Base-by-base conservation (phyloP, 1,140 invertebrate genomes). In the Diplogasteroides magnus region DNA sequence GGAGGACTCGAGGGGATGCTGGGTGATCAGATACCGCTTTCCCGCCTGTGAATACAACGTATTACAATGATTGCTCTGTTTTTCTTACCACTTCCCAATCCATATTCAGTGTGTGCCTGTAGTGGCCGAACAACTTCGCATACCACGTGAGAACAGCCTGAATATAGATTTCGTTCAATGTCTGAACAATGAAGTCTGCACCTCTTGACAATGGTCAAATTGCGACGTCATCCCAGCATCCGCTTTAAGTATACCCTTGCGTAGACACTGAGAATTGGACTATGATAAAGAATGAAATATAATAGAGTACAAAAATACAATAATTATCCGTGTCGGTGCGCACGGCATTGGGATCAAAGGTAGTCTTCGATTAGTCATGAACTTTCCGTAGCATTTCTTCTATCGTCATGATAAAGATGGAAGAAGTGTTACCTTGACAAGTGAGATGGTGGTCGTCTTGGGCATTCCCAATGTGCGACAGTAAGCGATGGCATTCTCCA, bases 101-200 rank as follows among this genome's bases (percentile, higher is more conserved):
- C 15, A 31, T 27, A 13, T 27, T 31, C 25, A 27, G 27, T 6
- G 32, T 31, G 32, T 31, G 32, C 3, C 61, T 27, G 55, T 67
- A 69, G 55, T 69, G 68, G 2, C 68, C 68, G 55, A 69, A 69
- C 14, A 67, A 61, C 48, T 68, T 59, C 23, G 68, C 68, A 37
- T 69, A 69, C 68, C 68, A 69, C n/a, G 67, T 69, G 6, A 64
- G 61, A 27, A 63, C 32, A 28, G 32, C 61, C 61, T 63, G 32
- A 63, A 63, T 11, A 2, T 31, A 31, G 6, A 3, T 26, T 63
- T 31, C 29, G 31, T 31, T 66, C 31, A 29, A 31, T 67, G 28
- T 31, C 19, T 26, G 59, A 69, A 68, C 29, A 14, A 15, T 3
- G 26, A 26, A 13, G 14, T 64, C 23, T 31, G 63, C 32, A n/a